Base-by-base conservation (phyloP, 2,888 invertebrate species). In the Monochamus alternatus region DNA sequence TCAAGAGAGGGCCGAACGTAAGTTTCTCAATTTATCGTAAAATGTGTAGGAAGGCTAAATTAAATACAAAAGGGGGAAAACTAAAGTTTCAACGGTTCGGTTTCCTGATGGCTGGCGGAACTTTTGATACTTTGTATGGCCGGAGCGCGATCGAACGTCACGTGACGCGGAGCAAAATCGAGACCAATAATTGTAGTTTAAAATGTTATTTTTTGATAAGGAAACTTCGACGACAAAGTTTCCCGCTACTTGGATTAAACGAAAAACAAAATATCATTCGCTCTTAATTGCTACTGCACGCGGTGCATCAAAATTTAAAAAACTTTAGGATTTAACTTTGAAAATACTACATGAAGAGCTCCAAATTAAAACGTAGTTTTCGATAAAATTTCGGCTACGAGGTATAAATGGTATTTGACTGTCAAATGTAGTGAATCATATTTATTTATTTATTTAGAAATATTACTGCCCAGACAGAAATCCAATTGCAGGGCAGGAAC, bases 11-110 rank as follows among this genome's bases (percentile, higher is more conserved):
- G 47, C 47, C 47, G 47, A 47, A 60, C 69, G 69, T 60, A 69
- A 68, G 44, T 69, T 69, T 69, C 60, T 69, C 60, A 69, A 69
- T 69, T 69, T 62, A 69, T 62, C 69, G 69, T 59, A 59, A 44
- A 69, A 60, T 69, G 69, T 60, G 62, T 47, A 60, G 62, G 60
- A 30, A 12, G 43, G 44, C 38, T 60, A 60, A 69, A 69, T 69
- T 69, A 69, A 69, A 69, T 69, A 69, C 69, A 69, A 69, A 47
- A n/a, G 22, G 47, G 69, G 69, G 44, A 47, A 30, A 69, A 69
- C 47, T 22, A 69, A 69, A 69, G 69, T 59, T 60, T 43, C 60
- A 10, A 22, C 60, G 69, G 14, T 8, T 32, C 32, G 38, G 14
- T 59, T 68, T 68, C 55, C 22, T 68, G 58, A 59, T 58, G 58